Evolutionary conservation across 2,113 vertebrate genomes (phyloP).

Genomic region (Protobothrops flavoviridis): DNA sequence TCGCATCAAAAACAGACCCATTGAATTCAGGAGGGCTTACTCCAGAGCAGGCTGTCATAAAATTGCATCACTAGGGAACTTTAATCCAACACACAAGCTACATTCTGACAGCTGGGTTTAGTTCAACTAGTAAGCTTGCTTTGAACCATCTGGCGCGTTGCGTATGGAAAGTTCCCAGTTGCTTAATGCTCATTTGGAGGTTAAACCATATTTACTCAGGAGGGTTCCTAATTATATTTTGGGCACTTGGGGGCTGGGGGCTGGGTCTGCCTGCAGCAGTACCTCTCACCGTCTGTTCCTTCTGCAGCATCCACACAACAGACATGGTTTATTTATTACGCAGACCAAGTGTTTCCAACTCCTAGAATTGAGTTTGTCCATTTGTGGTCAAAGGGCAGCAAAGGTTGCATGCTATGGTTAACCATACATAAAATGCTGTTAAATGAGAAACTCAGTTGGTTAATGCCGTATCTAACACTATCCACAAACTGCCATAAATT

Average conservation of each 20-base stretch:
- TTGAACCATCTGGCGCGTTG: neutral
- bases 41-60: neutral
- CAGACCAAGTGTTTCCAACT: neutral
- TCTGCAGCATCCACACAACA: neutral
- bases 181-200: constrained; percentile 9
- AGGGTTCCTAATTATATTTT: constrained; percentile 21
- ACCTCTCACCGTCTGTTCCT: neutral
- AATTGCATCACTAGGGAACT: neutral
- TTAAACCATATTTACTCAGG: neutral
- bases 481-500: neutral
- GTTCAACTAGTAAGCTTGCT: neutral
- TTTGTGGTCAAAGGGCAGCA: neutral
- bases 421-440: neutral
- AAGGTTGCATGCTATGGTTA: neutral
- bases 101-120: neutral
- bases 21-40: neutral
- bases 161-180: constrained; percentile 5
- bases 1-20: neutral
- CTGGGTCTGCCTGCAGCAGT: neutral
- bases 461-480: neutral
- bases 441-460: neutral
- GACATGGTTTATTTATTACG: neutral
- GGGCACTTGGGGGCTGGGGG: neutral
- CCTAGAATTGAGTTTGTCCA: neutral
- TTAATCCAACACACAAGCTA: neutral